Percentiles rank a stretch among this genome's conserved stretches.
Conservation (phyloP, 2,888 invertebrate species). For the Syrphus vitripennis region DNA sequence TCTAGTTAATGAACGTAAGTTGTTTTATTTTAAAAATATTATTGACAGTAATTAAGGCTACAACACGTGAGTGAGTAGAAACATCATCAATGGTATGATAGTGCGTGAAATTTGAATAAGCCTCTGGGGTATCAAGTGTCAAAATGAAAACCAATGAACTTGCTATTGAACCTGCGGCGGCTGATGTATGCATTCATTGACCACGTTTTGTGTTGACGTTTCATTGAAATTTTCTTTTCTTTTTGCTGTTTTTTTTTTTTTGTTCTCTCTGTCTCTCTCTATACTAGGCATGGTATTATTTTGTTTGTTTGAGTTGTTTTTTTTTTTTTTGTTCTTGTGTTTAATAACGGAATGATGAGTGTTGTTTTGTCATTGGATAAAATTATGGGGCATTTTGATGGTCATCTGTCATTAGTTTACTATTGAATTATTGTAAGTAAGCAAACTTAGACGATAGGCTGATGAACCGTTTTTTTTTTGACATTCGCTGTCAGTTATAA, state of each 20-base stretch:
- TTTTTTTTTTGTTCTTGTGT: constrained; percentile 15
- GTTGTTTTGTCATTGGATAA: constrained; percentile 41
- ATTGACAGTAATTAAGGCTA: constrained; percentile 19
- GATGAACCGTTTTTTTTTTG: constrained; percentile 40
- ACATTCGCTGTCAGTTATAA: constrained; percentile 1
- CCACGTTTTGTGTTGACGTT: constrained; percentile 53
- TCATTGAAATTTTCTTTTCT: constrained; percentile 30
- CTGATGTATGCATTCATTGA: constrained; percentile 51
- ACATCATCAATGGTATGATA: background rate
- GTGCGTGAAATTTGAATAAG: constrained; percentile 65
- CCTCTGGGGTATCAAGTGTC: constrained; percentile 53
- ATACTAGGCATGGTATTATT: background rate
- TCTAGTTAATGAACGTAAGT: constrained; percentile 57
- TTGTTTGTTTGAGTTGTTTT: background rate
- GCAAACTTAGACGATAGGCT: background rate
- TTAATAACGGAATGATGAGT: constrained; percentile 39
- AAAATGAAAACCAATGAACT: constrained; percentile 69
- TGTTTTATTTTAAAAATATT: constrained; percentile 11
- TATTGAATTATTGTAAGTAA: constrained; percentile 40
- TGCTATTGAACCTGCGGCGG: constrained; percentile 67
- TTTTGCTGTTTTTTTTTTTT: constrained; percentile 5
- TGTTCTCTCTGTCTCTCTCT: too few species aligned
- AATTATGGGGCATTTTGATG: constrained; percentile 56
- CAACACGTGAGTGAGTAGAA: background rate
- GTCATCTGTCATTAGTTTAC: constrained; percentile 49